Conservation (phyloP, 2,888 invertebrate species). For the Heliconius hortense region DNA sequence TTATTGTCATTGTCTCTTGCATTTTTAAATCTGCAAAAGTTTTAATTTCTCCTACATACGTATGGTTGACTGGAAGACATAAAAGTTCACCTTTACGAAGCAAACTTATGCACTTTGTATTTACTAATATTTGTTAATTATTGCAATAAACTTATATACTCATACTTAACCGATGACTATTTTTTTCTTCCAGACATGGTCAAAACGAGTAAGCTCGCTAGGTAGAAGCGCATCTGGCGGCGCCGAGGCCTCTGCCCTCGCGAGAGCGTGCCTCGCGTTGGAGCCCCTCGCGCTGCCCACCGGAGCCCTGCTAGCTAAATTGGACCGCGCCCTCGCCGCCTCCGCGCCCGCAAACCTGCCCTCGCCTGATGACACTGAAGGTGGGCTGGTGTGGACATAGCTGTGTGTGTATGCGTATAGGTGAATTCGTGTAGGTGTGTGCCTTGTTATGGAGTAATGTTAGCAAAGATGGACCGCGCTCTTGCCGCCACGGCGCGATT, state of each 20-base stretch:
- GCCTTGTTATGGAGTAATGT: not conserved
- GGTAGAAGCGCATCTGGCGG: slow-evolving; percentile 51
- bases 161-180: no score
- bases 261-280: slow-evolving; percentile 83
- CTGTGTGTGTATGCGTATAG: not conserved
- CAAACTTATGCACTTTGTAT: not conserved
- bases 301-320: slow-evolving; percentile 84
- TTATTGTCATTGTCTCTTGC: no score
- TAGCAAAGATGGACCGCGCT: not conserved
- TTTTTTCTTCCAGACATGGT: slow-evolving; percentile 63
- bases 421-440: not conserved
- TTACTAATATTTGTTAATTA: not conserved
- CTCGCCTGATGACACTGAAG: slow-evolving; percentile 13
- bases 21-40: no score
- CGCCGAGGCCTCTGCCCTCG: slow-evolving; percentile 66
- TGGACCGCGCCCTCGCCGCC: slow-evolving; percentile 88
- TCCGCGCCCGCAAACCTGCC: slow-evolving; percentile 13
- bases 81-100: not conserved
- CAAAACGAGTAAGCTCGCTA: slow-evolving; percentile 57
- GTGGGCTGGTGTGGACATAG: not conserved
- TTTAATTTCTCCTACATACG: no score
- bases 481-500: no score
- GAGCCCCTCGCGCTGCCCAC: slow-evolving; percentile 93
- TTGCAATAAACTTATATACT: not conserved
- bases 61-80: no score